Base-by-base conservation (phyloP, 2,888 invertebrate species). In the Aplocera efformata region DNA sequence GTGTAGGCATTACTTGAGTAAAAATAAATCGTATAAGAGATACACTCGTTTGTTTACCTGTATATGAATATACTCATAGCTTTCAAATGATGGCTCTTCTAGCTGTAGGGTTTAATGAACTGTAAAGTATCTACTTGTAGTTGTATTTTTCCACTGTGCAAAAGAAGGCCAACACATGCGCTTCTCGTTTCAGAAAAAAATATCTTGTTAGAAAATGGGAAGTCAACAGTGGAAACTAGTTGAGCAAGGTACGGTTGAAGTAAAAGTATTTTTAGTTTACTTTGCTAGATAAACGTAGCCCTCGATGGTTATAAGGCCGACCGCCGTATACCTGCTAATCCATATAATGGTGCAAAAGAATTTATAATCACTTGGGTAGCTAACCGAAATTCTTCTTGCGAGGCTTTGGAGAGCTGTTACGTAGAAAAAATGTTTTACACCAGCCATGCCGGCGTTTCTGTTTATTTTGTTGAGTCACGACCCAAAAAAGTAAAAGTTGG, bases 191-290 rank as follows among this genome's bases (percentile, higher is more conserved):
- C 55, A 58, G 65, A 68, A 67, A 72, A 78, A 67, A 80, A 80
- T 78, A 85, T 75, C 82, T 81, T 62, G 85, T 86, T 85, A 83
- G 86, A 86, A 88, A 86, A 85, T 85, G 70, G 83, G 85, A 84
- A 86, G 78, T 74, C 67, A 64, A 71, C 66, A 63, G 67, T 65
- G 66, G 61, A 71, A 79, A 81, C 83, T 65, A 65, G 82, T 76
- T 66, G 53, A 60, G 59, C 71, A 49, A 26, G 65, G 66, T 70
- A 65, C 50, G 48, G 57, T 61, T 50, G 48, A 42, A 67, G 76
- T 64, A 72, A 67, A 67, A 71, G 71, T 72, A 78, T 71, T 72
- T 66, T 61, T 60, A 63, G 57, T 63, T 56, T 52, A 54, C 50
- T 56, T 44, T 7, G 17, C 7, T 3, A 8, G 10, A 10, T 32